Evolutionary conservation across 2,113 vertebrate genomes (phyloP), one percentile per base, ranked within the genome.

Genomic region (Neopipo cinnamomea): DNA sequence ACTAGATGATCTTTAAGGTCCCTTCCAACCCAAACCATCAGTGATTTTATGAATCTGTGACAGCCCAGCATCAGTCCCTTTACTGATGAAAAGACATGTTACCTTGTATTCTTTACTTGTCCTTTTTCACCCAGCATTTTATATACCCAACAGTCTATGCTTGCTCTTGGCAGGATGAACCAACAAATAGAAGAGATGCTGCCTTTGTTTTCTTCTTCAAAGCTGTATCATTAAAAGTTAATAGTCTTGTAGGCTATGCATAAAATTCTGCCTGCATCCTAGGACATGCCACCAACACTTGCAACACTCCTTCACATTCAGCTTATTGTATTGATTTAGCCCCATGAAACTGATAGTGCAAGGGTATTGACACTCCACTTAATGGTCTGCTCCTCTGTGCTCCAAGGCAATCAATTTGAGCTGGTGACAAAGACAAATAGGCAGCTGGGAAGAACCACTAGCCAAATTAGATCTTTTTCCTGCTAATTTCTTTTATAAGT

Each of bases 311-410:
- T 90, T 91, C 74, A 52, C 49, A 9, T 88, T 82, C 75, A 83
- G 78, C 39, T 89, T 73, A 76, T 67, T 93, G 63, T 71, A 91
- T 52, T 88, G 91, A 94, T 90, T 94, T 84, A 93, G 91, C 82
- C 84, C 59, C 82, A 18, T 67, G 71, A 88, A 96, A 86, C 53
- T 67, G 88, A 90, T 50, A 80, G 71, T 73, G 66, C 67, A 55
- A 77, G 55, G 78, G 80, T 95, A 93, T 94, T 95, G 87, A 79
- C 94, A 90, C 85, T 91, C 30, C 78, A 76, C 71, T 93, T 96
- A 94, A 96, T 88, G 67, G 58, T 91, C 89, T 91, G 93, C 74
- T 91, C 81, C 46, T 62, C 72, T 4, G 0, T 71, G 90, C 78
- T 89, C 88, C 13, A 11, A 93, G 68, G 72, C 59, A 92, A 91